Percentiles rank a stretch among this genome's conserved stretches.
These are phyloP conservation scores for Zapornia atra DNA, from an alignment of 2,113 vertebrate genomes.

Conservation along the genomic window DNA sequence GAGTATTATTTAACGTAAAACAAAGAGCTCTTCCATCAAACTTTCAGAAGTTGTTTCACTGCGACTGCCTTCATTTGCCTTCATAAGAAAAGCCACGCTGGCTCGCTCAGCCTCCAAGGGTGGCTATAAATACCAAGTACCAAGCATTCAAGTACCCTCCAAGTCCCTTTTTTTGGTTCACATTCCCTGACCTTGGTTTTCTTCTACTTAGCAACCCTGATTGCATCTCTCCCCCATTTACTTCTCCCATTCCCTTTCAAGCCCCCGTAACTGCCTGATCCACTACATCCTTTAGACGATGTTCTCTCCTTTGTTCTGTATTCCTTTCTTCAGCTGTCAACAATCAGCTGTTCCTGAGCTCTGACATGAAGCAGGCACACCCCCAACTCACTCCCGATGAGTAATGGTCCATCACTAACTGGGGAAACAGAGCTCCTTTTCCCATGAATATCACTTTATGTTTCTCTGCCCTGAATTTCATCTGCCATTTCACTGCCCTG, in stretches of 20 bases:
- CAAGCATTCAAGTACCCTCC: background rate
- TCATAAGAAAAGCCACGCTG: background rate
- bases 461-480: background rate
- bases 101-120: background rate
- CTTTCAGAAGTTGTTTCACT: background rate
- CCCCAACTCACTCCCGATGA: background rate
- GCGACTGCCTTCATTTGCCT: background rate
- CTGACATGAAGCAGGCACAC: rapidly evolving
- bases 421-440: background rate
- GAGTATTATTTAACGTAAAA: background rate
- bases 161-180: background rate
- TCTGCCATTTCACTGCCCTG: background rate
- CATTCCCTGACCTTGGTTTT: background rate
- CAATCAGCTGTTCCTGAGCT: background rate
- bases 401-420: background rate
- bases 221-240: background rate
- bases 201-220: background rate
- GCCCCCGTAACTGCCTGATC: background rate
- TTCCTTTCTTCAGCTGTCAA: background rate
- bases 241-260: background rate
- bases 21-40: background rate
- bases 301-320: background rate
- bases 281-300: background rate
- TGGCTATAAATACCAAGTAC: background rate
- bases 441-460: background rate